Percentiles rank a stretch among this genome's conserved stretches.
These are phyloP conservation scores for Rhea americana DNA, from an alignment of 2,113 vertebrate genomes.

Conservation along the genomic window DNA sequence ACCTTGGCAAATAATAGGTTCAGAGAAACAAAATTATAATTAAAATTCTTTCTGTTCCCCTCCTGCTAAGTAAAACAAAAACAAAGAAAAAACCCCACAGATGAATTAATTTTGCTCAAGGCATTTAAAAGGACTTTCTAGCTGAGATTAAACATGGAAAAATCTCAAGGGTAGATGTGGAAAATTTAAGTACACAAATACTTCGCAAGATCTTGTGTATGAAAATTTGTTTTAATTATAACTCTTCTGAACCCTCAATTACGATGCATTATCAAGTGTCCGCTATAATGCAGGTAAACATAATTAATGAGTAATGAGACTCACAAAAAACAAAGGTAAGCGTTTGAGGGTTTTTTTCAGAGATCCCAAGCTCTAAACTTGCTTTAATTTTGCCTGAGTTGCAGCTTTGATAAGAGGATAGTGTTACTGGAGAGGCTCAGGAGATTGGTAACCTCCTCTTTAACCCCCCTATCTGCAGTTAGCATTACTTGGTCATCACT, in stretches of 20 bases:
- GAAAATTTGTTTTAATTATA: not conserved
- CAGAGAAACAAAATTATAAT: not conserved
- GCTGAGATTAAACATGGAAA: not conserved
- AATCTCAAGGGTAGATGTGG: not conserved
- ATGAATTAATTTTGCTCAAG: not conserved
- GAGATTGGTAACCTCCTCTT: not conserved
- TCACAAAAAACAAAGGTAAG: not conserved
- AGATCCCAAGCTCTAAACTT: not conserved
- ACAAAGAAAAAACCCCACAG: not conserved
- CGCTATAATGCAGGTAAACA: not conserved
- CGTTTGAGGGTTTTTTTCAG: not conserved
- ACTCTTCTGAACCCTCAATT: not conserved
- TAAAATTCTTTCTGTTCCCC: not conserved
- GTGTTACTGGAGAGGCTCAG: not conserved
- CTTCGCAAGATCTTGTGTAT: not conserved
- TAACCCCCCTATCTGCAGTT: not conserved
- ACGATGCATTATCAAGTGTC: not conserved
- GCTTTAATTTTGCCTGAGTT: not conserved
- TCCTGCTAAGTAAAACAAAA: not conserved
- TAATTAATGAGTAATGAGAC: not conserved
- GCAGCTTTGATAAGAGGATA: not conserved
- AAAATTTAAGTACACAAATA: not conserved
- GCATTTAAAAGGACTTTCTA: not conserved
- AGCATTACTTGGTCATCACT: not conserved
- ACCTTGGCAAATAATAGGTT: not conserved